Conservation (phyloP, 2,113 vertebrate genomes). For the Myxocyprinus asiaticus region DNA sequence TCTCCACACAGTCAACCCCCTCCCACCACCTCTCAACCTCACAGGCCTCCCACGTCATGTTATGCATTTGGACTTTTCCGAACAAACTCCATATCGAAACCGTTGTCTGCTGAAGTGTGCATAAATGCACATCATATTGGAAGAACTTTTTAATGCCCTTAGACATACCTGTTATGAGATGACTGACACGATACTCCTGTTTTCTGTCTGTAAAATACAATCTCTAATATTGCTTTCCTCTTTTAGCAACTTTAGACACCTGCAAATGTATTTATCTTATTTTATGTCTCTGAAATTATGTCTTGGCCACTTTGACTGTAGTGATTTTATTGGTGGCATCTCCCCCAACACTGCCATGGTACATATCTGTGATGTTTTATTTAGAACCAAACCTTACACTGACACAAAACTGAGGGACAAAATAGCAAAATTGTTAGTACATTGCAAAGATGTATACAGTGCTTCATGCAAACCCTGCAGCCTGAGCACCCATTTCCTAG, state of each 20-base stretch:
- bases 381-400: neutral
- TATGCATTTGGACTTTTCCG: conserved; percentile 46
- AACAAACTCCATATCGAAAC: conserved; percentile 40
- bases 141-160: conserved; percentile 47
- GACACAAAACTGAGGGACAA: conserved; percentile 14
- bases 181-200: conserved; percentile 35
- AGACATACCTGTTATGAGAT: conserved; percentile 46
- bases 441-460: too few relatives aligned
- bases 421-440: neutral
- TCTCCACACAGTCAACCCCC: conserved; percentile 32
- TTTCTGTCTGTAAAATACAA: conserved; percentile 47
- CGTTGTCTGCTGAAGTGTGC: conserved; percentile 35
- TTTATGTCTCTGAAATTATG: neutral
- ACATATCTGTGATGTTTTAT: conserved; percentile 5
- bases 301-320: conserved; percentile 16
- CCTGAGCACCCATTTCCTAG: neutral
- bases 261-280: conserved; percentile 47
- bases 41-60: neutral
- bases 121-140: too few relatives aligned
- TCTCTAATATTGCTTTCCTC: conserved; percentile 24
- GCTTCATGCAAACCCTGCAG: neutral
- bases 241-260: conserved; percentile 39
- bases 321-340: neutral
- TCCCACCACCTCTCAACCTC: neutral
- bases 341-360: neutral